These are phyloP conservation scores for Zhengitettix transpicula DNA, from an alignment of 2,888 invertebrate species.

Conservation along the genomic window DNA sequence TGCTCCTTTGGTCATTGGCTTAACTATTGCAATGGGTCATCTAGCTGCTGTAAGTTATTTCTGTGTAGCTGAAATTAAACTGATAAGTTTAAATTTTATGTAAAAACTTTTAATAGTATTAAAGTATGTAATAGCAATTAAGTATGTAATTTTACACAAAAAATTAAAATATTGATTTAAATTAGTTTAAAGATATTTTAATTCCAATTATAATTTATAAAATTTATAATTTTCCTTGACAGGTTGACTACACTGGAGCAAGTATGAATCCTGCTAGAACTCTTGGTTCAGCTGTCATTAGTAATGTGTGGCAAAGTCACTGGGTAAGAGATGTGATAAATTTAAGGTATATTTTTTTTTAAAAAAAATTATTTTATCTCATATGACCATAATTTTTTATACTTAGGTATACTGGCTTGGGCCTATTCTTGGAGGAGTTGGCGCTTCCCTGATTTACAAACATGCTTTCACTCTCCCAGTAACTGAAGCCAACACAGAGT, in stretches of 20 bases:
- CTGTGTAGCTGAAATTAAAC: not conserved
- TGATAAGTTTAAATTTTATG: not conserved
- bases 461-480: conserved; percentile 26
- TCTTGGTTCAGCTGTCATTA: conserved; percentile 71
- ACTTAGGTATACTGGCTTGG: conserved; percentile 75
- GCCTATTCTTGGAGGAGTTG: conserved; percentile 63
- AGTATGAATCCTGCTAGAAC: conserved; percentile 89
- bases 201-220: not conserved
- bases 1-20: conserved; percentile 74
- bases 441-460: conserved; percentile 59
- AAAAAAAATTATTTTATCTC: not conserved
- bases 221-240: conserved; percentile 12
- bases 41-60: conserved; percentile 55
- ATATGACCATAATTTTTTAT: conserved; percentile 1
- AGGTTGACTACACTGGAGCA: conserved; percentile 55
- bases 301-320: conserved; percentile 55
- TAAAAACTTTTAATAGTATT: not conserved
- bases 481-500: conserved; percentile 20
- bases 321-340: conserved; percentile 58
- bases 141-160: not conserved
- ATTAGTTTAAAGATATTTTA: not conserved
- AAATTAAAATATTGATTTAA: not conserved
- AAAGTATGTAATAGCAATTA: not conserved
- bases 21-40: conserved; percentile 72
- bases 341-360: not conserved